These are phyloP conservation scores for Agrypnus murinus DNA, from an alignment of 2,888 invertebrate species.

Conservation along the genomic window DNA sequence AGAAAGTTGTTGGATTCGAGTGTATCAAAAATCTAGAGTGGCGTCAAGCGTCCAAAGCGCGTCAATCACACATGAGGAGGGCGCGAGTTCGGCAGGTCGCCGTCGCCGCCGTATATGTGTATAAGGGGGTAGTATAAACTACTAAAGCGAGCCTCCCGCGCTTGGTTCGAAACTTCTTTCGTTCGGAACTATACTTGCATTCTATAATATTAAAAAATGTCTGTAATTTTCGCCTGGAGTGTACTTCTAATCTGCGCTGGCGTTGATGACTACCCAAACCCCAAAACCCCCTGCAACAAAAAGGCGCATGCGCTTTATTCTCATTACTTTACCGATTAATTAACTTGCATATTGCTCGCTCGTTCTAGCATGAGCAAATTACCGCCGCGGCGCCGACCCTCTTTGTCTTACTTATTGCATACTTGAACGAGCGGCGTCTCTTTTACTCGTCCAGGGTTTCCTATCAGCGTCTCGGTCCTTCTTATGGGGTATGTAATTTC, in stretches of 20 bases:
- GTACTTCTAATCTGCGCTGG: constrained; percentile 76
- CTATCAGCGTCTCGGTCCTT: constrained; percentile 63
- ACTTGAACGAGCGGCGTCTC: constrained; percentile 58
- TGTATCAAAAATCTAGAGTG: constrained; percentile 48
- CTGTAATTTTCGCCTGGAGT: constrained; percentile 71
- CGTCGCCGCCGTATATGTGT: constrained; percentile 34
- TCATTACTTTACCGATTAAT: constrained; percentile 73
- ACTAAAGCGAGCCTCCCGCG: constrained; percentile 35
- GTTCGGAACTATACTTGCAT: constrained; percentile 38
- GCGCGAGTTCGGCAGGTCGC: constrained; percentile 51
- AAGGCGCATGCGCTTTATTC: constrained; percentile 70
- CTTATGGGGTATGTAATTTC: constrained; percentile 72
- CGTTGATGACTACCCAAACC: constrained; percentile 77
- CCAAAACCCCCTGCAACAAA: constrained; percentile 57
- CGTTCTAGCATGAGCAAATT: constrained; percentile 70
- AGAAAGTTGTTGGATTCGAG: constrained; percentile 13
- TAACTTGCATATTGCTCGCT: constrained; percentile 73
- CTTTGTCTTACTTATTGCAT: constrained; percentile 56
- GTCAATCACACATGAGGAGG: constrained; percentile 58
- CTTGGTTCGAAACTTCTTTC: constrained; percentile 43
- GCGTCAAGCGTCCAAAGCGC: constrained; percentile 58
- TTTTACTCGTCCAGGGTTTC: constrained; percentile 57
- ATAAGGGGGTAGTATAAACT: constrained; percentile 37
- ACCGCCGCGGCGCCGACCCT: constrained; percentile 58
- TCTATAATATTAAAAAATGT: constrained; percentile 60